Evolutionary conservation across 2,797 vertebrate genomes (phyloP), one percentile per base, ranked within the genome.

Genomic region (Telmatherina bonti): DNA sequence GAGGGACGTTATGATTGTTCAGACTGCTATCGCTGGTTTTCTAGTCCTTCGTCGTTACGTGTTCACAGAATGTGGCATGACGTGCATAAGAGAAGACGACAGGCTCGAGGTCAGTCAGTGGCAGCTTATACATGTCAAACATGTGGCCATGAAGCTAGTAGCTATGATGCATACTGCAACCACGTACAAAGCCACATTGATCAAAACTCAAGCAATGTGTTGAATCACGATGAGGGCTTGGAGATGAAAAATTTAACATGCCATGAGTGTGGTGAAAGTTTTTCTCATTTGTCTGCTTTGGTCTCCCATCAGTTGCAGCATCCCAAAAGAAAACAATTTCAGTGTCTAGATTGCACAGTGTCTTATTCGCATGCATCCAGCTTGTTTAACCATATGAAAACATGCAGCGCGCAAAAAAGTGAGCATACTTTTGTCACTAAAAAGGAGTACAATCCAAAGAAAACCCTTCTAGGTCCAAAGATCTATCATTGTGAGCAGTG

Each of bases 401-500:
- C 77, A 36, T 94, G 92, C 76, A 76, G 83, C 0, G 62, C 85
- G 22, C 78, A 81, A 55, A 86, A 85, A 61, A 71, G 29, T 27
- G 74, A 80, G 20, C 69, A 77, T 20, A 58, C 71, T 29, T 78
- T 75, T 4, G 62, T 54, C 0, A n/a, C 24, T 35, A 91, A 91
- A 59, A 89, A 85, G 79, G 84, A 83, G 63, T 95, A 95, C 66
- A 94, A 95, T 79, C 95, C 95, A 72, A 95, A 92, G 68, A 95
- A 95, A 87, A 94, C 93, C 2, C 93, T 95, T 24, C 69, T 95
- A 18, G 95, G 95, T 27, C 95, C 95, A 57, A 95, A 95, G 82
- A 85, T 92, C 55, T 93, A 92, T 82, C 93, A 94, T 49, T 95
- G 95, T 57, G 93, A 94, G 52, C 90, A 90, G 59, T 95, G 95